phyloP scores from a whole-genome alignment of 2,113 vertebrate genomes.

The Phodopus roborovskii region DNA sequence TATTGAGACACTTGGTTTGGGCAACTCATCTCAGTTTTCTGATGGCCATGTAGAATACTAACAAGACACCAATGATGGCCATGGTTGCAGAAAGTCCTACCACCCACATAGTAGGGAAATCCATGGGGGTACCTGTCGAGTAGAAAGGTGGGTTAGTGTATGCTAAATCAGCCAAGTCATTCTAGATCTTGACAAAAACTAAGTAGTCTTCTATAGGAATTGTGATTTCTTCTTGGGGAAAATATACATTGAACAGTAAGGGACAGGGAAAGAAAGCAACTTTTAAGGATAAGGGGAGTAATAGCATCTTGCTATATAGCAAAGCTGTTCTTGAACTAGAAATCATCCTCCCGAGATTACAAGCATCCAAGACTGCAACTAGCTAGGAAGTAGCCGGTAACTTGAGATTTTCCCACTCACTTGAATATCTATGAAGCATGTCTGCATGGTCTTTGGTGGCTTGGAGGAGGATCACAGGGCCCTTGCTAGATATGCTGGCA shows the following conservation, averaged over 20 bases:
- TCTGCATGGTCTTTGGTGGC: neutral
- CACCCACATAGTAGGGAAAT: conserved; percentile 35
- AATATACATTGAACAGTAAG: neutral
- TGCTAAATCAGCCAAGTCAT: neutral
- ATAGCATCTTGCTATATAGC: neutral
- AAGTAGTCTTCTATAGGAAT: neutral
- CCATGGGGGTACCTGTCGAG: neutral
- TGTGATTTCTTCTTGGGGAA: neutral
- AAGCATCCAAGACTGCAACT: neutral
- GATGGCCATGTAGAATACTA: neutral
- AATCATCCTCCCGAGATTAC: neutral
- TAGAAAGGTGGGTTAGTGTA: neutral
- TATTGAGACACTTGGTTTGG: conserved; percentile 38
- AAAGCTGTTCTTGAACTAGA: neutral
- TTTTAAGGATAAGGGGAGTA: neutral
- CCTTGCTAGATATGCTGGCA: conserved; percentile 74
- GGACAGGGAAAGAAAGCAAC: neutral
- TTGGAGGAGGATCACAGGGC: conserved; percentile 81
- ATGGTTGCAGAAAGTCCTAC: conserved; percentile 26
- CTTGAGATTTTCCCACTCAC: neutral
- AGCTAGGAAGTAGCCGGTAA: too few relatives aligned
- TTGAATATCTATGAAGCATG: neutral
- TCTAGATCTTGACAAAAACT: neutral
- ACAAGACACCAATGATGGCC: neutral
- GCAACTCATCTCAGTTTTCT: conserved; percentile 35